Percentiles rank a stretch among this genome's conserved stretches.
phyloP scores from a whole-genome alignment of 2,113 vertebrate genomes.

The Atractosteus spatula region DNA sequence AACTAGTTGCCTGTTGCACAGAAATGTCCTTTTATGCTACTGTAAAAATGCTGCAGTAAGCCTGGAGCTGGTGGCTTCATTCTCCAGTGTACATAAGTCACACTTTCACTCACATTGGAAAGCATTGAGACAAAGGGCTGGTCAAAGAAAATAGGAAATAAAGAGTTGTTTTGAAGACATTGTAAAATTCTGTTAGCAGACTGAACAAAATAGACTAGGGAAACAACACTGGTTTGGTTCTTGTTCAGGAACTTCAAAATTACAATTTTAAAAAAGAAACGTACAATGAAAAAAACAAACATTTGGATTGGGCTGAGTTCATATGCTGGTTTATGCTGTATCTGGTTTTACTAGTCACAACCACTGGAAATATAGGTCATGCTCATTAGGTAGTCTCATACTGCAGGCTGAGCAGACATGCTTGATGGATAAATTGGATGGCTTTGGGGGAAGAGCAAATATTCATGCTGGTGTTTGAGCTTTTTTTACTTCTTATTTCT shows the following conservation, averaged over 20 bases:
- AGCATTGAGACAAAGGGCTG: not conserved
- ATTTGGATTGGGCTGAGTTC: constrained; percentile 12
- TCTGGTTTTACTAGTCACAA: constrained; percentile 25
- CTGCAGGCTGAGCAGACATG: constrained; percentile 44
- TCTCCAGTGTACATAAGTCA: not conserved
- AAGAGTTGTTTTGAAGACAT: not conserved
- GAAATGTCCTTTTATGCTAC: not conserved
- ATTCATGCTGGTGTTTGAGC: constrained; percentile 73
- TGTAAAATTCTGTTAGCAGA: not conserved
- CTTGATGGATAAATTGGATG: constrained; percentile 23
- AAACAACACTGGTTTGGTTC: constrained; percentile 22
- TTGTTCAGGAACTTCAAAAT: constrained; percentile 4
- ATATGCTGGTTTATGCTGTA: constrained; percentile 22
- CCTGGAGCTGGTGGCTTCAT: not conserved
- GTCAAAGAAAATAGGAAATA: not conserved
- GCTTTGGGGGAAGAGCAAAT: constrained; percentile 32
- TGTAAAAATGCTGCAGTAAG: not conserved
- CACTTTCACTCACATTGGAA: not conserved
- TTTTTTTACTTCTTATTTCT: constrained; percentile 32
- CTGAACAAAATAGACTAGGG: not conserved
- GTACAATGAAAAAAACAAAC: too few species aligned
- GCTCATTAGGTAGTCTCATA: constrained; percentile 42
- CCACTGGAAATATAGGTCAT: constrained; percentile 39
- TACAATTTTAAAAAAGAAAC: not conserved
- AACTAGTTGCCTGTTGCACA: constrained; percentile 10